Evolutionary conservation across 2,797 vertebrate genomes (phyloP).

Genomic region (Anguilla pacifica): DNA sequence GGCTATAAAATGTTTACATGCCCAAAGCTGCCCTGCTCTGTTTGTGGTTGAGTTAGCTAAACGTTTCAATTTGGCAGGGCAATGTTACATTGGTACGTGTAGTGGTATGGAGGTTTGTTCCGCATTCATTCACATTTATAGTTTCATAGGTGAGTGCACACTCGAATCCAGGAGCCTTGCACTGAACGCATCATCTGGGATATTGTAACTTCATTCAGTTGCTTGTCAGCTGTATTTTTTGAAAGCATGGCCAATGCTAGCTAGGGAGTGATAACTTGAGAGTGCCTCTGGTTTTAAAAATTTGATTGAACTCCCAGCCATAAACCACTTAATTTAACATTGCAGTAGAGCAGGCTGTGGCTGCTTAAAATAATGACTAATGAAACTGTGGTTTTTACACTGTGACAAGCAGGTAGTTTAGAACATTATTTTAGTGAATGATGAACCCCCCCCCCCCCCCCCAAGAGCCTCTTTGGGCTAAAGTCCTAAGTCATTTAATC

Average conservation of each 20-base stretch:
- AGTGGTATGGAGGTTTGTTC: background rate
- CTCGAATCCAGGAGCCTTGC: background rate
- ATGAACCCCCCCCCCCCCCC: background rate
- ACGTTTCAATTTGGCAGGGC: background rate
- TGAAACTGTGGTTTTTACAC: conserved; percentile 28
- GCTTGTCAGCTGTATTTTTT: background rate
- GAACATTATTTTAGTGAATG: conserved; percentile 31
- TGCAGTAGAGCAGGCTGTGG: conserved; percentile 33
- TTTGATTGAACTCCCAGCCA: conserved; percentile 32
- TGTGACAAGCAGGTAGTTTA: background rate
- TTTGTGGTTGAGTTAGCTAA: background rate
- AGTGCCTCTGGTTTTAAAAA: conserved; percentile 30
- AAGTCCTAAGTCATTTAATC: conserved; percentile 1
- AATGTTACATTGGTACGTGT: background rate
- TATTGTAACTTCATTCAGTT: conserved; percentile 10
- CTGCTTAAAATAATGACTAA: conserved; percentile 32
- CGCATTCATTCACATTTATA: background rate
- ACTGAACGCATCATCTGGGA: background rate
- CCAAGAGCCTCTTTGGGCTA: background rate
- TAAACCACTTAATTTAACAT: conserved; percentile 41
- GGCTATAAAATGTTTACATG: background rate
- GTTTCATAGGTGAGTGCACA: background rate
- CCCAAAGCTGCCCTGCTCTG: background rate
- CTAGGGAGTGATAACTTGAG: background rate
- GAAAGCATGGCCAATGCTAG: background rate